These are phyloP conservation scores for Sturnira hondurensis DNA, from an alignment of 2,113 vertebrate species.

Conservation along the genomic window DNA sequence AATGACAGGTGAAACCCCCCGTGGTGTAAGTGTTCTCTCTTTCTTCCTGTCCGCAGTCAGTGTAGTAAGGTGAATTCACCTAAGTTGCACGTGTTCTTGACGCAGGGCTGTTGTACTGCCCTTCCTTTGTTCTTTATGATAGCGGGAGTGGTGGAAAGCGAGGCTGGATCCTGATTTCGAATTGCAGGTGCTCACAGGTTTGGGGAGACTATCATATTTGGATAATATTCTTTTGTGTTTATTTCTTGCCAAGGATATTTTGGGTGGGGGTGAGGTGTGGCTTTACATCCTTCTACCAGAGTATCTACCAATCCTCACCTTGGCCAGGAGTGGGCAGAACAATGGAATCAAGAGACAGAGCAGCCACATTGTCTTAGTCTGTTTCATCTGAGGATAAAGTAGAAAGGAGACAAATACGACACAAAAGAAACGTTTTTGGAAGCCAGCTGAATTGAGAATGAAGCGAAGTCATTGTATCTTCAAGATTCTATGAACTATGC, in stretches of 20 bases:
- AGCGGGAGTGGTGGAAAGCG: not conserved
- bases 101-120: no score
- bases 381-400: not conserved
- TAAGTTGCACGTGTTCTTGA: not conserved
- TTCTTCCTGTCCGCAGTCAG: not conserved
- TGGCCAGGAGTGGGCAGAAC: not conserved
- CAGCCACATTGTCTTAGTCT: not conserved
- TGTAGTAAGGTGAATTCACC: not conserved
- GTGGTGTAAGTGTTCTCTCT: not conserved
- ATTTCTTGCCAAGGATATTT: not conserved
- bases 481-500: not conserved
- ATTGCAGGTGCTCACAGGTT: not conserved
- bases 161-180: not conserved
- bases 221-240: not conserved
- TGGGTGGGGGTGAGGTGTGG: not conserved
- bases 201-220: not conserved
- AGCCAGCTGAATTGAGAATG: not conserved
- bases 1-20: not conserved
- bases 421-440: not conserved
- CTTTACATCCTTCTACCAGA: not conserved
- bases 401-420: not conserved
- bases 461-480: not conserved
- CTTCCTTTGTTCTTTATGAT: not conserved
- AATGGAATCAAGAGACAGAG: not conserved
- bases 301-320: not conserved